Base-by-base conservation (phyloP, 2,888 invertebrate species). In the Epistrophella euchroma region DNA sequence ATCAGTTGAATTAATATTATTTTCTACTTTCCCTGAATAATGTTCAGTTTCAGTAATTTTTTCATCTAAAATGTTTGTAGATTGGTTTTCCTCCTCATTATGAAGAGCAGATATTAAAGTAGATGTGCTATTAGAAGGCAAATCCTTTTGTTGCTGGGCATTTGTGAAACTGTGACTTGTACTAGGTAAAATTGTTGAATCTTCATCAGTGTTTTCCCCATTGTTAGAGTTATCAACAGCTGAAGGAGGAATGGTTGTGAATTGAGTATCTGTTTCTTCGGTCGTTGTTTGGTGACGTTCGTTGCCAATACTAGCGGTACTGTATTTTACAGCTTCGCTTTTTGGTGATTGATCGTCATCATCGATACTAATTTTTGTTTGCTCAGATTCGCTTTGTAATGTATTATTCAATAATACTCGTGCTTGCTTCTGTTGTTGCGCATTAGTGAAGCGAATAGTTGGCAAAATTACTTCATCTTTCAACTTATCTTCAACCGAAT, bases 361-460 rank as follows among this genome's bases (percentile, higher is more conserved):
- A 15, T 66, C 19, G 9, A 19, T 2, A 22, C 15, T 15, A 4
- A 19, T 4, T 45, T 22, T 22, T 1, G 0, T 28, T n/a, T 13
- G 5, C 4, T 4, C 47, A 19, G 45, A 13, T 45, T 32, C 7
- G n/a, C 3, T 47, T 17, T 28, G 5, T 4, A n/a, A 47, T 22
- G 6, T 52, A 9, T 25, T 50, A 15, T 64, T 64, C 2, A 45
- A 2, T 15, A 37, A 28, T 10, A 37, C 15, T 4, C 66, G 56
- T 17, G 45, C 37, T 47, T 66, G 66, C 5, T 40, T 62, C 19
- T 83, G 72, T 15, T 83, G 77, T 55, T 78, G 77, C 13, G 83
- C 77, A 47, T 73, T 83, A 19, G 83, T 73, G 11, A 83, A 73
- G 11, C 82, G 72, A 58, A 47, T 60, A 17, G 50, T 25, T 19